These are phyloP conservation scores for Hestina assimilis DNA, from an alignment of 1,140 invertebrate species.

Conservation along the genomic window DNA sequence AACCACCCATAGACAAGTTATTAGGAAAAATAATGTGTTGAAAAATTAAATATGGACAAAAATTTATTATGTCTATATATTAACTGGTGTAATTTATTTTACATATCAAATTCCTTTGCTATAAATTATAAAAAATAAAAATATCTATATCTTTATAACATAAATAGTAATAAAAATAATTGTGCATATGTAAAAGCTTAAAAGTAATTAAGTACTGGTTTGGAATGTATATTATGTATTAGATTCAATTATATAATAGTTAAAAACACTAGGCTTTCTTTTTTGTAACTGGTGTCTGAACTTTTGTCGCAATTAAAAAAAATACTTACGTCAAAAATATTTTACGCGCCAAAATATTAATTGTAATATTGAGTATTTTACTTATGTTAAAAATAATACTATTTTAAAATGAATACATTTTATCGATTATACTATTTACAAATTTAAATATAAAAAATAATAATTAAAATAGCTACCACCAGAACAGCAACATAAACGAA, in stretches of 20 bases:
- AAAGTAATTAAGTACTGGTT: conserved; percentile 54
- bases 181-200: background rate
- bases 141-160: background rate
- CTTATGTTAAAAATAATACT: conserved; percentile 8
- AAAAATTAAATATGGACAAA: background rate
- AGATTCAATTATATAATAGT: background rate
- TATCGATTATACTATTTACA: conserved; percentile 7
- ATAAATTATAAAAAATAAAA: too few relatives aligned
- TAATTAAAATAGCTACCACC: conserved; percentile 25
- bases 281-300: too few relatives aligned
- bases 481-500: background rate
- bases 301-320: too few relatives aligned
- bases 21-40: too few relatives aligned
- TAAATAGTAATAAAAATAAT: conserved; percentile 15
- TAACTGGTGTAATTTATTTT: background rate
- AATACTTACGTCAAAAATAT: too few relatives aligned
- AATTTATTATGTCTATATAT: conserved; percentile 2
- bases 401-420: conserved; percentile 12
- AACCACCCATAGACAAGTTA: too few relatives aligned
- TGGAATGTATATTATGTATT: conserved; percentile 32
- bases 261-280: too few relatives aligned
- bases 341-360: background rate
- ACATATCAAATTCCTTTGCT: background rate
- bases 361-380: conserved; percentile 13
- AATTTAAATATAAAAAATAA: conserved; percentile 2